phyloP scores from a whole-genome alignment of 1,140 invertebrate species.

The Hormaphis cornu region DNA sequence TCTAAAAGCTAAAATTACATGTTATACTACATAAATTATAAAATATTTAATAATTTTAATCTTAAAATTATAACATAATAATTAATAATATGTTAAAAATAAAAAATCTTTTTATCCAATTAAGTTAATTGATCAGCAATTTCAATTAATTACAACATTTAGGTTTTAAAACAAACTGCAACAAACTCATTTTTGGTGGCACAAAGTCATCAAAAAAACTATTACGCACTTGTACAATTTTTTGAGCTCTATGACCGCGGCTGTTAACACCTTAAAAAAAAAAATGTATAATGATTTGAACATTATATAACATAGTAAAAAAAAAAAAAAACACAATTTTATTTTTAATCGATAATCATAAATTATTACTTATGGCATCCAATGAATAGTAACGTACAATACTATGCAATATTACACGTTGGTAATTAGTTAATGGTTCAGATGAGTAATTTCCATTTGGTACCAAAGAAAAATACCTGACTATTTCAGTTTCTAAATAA shows the following conservation, averaged over 20 bases:
- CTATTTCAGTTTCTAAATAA: slow-evolving; percentile 8
- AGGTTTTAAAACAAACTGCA: background rate
- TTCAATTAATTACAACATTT: background rate
- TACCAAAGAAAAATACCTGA: background rate
- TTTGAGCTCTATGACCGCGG: background rate
- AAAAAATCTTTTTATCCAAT: too few relatives aligned
- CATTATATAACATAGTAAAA: too few relatives aligned
- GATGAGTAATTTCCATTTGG: slow-evolving; percentile 6
- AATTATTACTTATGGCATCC: slow-evolving; percentile 17
- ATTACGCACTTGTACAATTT: slow-evolving; percentile 11
- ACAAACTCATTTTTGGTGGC: background rate
- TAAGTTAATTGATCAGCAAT: background rate
- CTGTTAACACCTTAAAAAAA: slow-evolving; percentile 5
- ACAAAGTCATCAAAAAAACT: background rate
- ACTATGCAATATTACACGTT: background rate
- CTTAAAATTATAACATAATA: too few relatives aligned
- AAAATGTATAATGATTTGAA: background rate
- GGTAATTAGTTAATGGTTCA: background rate
- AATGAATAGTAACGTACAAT: slow-evolving; percentile 22
- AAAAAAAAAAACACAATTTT: background rate
- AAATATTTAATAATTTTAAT: too few relatives aligned
- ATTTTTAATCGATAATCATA: too few relatives aligned
- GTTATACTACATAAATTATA: too few relatives aligned
- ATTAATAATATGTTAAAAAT: too few relatives aligned
- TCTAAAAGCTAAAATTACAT: too few relatives aligned